Evolutionary conservation across 2,113 vertebrate genomes (phyloP).

Genomic region (Pungitius pungitius): DNA sequence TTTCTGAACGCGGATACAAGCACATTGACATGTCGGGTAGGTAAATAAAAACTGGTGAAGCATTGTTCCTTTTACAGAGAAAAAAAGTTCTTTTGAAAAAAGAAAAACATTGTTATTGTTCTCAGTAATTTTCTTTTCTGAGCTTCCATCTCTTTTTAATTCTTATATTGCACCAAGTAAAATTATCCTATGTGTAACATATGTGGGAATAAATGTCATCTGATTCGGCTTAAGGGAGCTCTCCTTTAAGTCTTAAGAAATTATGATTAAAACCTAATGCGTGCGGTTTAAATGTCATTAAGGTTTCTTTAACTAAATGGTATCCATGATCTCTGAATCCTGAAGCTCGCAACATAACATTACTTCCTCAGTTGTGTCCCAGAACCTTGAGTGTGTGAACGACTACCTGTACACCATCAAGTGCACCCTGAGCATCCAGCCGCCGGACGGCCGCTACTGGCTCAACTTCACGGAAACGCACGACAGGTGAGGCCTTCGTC

Average conservation of each 20-base stretch:
- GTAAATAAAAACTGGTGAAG: neutral
- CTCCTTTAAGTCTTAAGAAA: too few species aligned
- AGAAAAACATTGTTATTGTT: neutral
- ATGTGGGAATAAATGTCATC: too few species aligned
- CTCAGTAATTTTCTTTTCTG: too few species aligned
- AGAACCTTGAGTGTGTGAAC: conserved; percentile 58
- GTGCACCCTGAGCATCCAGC: conserved; percentile 59
- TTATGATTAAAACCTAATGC: too few species aligned
- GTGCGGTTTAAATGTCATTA: neutral
- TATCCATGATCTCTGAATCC: too few species aligned
- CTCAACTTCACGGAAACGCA: neutral
- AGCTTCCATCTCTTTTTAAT: too few species aligned
- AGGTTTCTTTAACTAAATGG: neutral
- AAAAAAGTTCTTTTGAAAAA: neutral
- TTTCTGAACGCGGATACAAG: neutral
- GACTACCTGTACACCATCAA: conserved; percentile 69
- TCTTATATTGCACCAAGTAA: too few species aligned
- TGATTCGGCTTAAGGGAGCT: too few species aligned
- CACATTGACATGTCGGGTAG: neutral
- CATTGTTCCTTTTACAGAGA: neutral
- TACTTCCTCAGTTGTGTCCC: conserved; percentile 24
- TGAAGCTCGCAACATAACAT: too few species aligned
- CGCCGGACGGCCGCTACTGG: conserved; percentile 32
- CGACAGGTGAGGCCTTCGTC: conserved; percentile 29
- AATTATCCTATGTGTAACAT: too few species aligned